Percentiles rank a stretch among this genome's conserved stretches.
Conservation (phyloP, 2,797 vertebrate species). For the Eutrigla gurnardus region DNA sequence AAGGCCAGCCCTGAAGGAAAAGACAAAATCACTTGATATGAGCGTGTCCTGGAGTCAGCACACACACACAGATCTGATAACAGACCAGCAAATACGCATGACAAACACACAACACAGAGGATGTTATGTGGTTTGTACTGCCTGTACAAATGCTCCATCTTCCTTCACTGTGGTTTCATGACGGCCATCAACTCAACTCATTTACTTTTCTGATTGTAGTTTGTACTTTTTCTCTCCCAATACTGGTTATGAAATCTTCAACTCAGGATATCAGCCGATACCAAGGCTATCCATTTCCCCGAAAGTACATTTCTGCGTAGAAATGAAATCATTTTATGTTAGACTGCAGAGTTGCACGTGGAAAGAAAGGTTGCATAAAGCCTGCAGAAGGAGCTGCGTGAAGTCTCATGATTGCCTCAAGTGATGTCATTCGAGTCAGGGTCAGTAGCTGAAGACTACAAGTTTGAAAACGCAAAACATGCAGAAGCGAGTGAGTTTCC, state of each 20-base stretch:
- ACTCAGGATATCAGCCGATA: not conserved
- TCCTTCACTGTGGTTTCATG: slow-evolving; percentile 33
- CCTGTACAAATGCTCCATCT: not conserved
- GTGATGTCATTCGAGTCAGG: not conserved
- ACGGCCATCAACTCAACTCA: not conserved
- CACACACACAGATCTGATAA: not conserved
- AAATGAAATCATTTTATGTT: not conserved
- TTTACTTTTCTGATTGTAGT: not conserved
- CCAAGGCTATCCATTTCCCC: not conserved
- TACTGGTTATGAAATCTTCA: not conserved
- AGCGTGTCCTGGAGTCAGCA: not conserved
- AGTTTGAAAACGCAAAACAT: too few relatives aligned
- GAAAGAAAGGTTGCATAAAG: not conserved
- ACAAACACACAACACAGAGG: slow-evolving; percentile 9
- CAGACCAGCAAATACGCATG: not conserved
- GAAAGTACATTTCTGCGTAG: not conserved
- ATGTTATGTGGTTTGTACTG: slow-evolving; percentile 16
- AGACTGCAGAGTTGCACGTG: not conserved
- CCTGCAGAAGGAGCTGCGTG: not conserved
- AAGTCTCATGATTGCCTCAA: not conserved
- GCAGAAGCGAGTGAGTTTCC: too few relatives aligned
- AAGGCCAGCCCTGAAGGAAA: slow-evolving; percentile 55
- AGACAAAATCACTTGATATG: not conserved
- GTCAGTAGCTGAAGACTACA: too few relatives aligned
- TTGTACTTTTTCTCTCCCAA: not conserved